Percentiles rank a stretch among this genome's conserved stretches.
phyloP scores from a whole-genome alignment of 2,888 invertebrate genomes.

The Chironomus riparius region DNA sequence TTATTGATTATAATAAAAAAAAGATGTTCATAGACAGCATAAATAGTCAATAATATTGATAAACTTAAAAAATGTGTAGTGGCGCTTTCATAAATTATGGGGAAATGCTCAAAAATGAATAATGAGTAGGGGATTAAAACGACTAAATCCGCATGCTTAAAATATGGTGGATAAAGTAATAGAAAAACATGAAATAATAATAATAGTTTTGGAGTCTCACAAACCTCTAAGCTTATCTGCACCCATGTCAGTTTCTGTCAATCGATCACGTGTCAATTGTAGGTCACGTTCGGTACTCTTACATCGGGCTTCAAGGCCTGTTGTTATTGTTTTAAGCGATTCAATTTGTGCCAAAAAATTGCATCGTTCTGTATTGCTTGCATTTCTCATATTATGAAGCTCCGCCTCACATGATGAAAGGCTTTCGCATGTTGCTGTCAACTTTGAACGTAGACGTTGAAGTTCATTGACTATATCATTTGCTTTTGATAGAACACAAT shows the following conservation, averaged over 20 bases:
- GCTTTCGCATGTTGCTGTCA: constrained; percentile 40
- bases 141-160: neutral
- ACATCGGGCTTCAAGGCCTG: constrained; percentile 62
- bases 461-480: constrained; percentile 68
- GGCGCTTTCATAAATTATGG: too few relatives aligned
- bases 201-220: neutral
- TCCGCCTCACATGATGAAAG: constrained; percentile 41
- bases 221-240: constrained; percentile 45
- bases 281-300: constrained; percentile 69
- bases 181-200: neutral
- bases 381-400: constrained; percentile 37
- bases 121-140: too few relatives aligned
- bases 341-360: constrained; percentile 58
- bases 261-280: constrained; percentile 60
- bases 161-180: constrained; percentile 2
- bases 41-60: too few relatives aligned
- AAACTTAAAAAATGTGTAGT: too few relatives aligned
- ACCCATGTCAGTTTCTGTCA: constrained; percentile 62
- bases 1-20: neutral
- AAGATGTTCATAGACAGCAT: too few relatives aligned
- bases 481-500: constrained; percentile 65
- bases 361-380: constrained; percentile 55
- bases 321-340: constrained; percentile 47
- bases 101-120: neutral
- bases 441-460: constrained; percentile 52